Evolutionary conservation across 2,113 vertebrate species (phyloP).

Genomic region (Sander vitreus): DNA sequence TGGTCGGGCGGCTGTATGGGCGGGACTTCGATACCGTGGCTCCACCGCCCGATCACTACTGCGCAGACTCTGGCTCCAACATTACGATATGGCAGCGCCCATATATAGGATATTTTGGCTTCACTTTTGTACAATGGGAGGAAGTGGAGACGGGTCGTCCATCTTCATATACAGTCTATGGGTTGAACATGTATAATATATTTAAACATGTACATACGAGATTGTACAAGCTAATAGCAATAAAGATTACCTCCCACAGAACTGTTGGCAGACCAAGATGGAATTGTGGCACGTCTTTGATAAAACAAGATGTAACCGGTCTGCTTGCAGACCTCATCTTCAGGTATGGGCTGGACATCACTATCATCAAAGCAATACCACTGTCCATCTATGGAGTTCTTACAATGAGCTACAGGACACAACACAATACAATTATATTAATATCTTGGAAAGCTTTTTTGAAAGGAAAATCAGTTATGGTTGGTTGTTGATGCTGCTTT

Average conservation of each 20-base stretch:
- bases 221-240: not conserved
- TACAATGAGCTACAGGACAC: slow-evolving; percentile 90
- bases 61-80: too few species aligned
- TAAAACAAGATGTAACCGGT: slow-evolving; percentile 97
- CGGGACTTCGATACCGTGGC: too few species aligned
- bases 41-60: too few species aligned
- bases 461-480: not conserved
- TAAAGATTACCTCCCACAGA: slow-evolving; percentile 92
- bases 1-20: too few species aligned
- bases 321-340: slow-evolving; percentile 95
- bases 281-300: slow-evolving; percentile 94
- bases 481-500: not conserved
- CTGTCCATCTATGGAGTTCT: slow-evolving; percentile 97
- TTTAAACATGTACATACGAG: not conserved
- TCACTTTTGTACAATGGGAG: too few species aligned
- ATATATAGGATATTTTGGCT: too few species aligned
- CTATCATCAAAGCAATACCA: slow-evolving; percentile 99
- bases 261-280: slow-evolving; percentile 98
- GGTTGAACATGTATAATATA: not conserved
- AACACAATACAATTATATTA: not conserved
- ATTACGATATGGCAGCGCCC: too few species aligned
- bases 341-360: slow-evolving; percentile 92
- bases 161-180: too few species aligned
- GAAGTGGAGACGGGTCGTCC: too few species aligned
- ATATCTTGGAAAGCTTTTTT: not conserved